These are phyloP conservation scores for Drosophila funebris DNA, from an alignment of 1,140 invertebrate genomes.

Conservation along the genomic window DNA sequence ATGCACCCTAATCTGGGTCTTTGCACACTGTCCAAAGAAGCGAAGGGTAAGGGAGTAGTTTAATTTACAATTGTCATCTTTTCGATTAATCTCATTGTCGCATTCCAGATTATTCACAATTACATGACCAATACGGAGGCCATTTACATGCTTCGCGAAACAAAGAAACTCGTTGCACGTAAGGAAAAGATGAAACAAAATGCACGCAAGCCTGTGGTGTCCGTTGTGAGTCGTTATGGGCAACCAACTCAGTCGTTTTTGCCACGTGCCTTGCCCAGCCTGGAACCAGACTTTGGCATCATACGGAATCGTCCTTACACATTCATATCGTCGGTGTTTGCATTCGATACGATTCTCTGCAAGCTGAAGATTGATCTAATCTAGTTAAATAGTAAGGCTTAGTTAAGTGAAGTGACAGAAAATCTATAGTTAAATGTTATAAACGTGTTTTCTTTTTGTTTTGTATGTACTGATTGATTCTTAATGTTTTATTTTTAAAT, in stretches of 20 bases:
- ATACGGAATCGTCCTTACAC: constrained; percentile 73
- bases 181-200: constrained; percentile 83
- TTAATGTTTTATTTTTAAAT: not conserved
- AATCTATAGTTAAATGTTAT: constrained; percentile 35
- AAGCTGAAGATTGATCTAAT: constrained; percentile 69
- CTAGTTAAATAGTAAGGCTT: not conserved
- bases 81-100: not conserved
- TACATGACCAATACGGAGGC: constrained; percentile 79
- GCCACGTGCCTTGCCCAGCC: constrained; percentile 58
- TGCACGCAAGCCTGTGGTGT: constrained; percentile 54
- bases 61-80: not conserved
- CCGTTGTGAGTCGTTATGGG: constrained; percentile 28
- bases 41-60: constrained; percentile 82
- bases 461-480: constrained; percentile 36
- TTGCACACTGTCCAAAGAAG: constrained; percentile 85
- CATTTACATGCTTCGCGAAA: constrained; percentile 79
- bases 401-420: not conserved
- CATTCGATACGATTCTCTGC: constrained; percentile 74
- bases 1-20: constrained; percentile 87
- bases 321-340: constrained; percentile 81
- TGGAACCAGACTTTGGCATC: constrained; percentile 79
- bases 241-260: constrained; percentile 45
- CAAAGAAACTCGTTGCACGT: constrained; percentile 78
- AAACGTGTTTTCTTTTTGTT: constrained; percentile 33
- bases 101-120: constrained; percentile 71